Evolutionary conservation across 1,140 invertebrate species (phyloP), one percentile per base, ranked within the genome.

Genomic region (Saxidomus purpurata): DNA sequence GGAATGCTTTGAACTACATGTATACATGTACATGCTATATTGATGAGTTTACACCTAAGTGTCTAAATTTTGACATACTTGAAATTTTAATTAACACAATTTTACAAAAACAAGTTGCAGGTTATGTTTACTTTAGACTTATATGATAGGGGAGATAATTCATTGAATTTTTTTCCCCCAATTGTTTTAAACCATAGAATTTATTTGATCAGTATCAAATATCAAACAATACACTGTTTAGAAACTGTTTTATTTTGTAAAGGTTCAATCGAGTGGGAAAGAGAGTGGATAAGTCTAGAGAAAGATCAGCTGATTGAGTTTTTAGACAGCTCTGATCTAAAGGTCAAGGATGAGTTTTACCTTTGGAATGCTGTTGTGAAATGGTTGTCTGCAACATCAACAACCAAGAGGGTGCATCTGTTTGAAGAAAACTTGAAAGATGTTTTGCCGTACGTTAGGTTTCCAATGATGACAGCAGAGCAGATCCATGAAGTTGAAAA

Each of bases 381-480:
- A 74, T 95, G 95, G 95, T 79, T 96, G 3, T 61, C 92, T 36
- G 93, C 94, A 17, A 89, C 94, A 2, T 81, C 89, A 11, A 94
- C 95, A 71, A 93, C 94, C 22, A 83, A 94, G 77, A 84, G 95
- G 47, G 89, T 92, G 22, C 93, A 93, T 6, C 91, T 93, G 36
- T 90, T 95, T 43, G 93, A 93, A 13, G 85, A 87, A 0, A 91
- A 95, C 63, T 91, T 96, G 22, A 77, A 92, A n/a, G 91, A 93
- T 52, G 69, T 95, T 38, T 83, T 95, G 79, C 90, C 91, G 19
- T 91, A 92, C 79, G 92, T 95, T 15, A 86, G 96, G 36, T 96
- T 96, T 87, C 95, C 96, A 34, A 96, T 95, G 93, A 96, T 96
- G 96, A 94, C 94, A 9, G 93, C 96, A 15, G 95, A 96, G 40